Base-by-base conservation (phyloP, 2,797 vertebrate genomes). In the Urophycis tenuis region DNA sequence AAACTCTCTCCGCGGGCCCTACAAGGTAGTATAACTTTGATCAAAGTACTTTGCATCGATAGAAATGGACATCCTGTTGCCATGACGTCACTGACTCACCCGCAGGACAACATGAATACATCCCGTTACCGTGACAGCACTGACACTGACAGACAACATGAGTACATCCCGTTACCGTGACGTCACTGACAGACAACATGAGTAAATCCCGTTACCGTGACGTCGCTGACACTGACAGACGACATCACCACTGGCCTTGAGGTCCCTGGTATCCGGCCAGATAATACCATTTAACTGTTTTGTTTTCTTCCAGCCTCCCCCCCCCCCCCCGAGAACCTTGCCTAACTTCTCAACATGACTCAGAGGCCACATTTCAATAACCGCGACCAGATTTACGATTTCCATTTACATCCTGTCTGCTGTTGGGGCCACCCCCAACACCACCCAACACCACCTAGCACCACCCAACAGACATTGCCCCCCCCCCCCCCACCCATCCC, bases 361-460 rank as follows among this genome's bases (percentile, higher is more conserved):
- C 79, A 72, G 34, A 22, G 75, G 64, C 80, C 77, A 11, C 78
- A 81, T 83, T 81, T 73, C 84, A 85, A 88, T 72, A 78, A 10
- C 84, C 74, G 0, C 80, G 84, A 77, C 82, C 79, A 85, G 86
- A 83, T 81, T 82, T 78, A 81, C 80, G 81, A 83, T 83, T 79
- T 82, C 36, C 83, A n/a, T 64, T 64, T 25, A 29, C 60, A 29
- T 29, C 60, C 81, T 72, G 74, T 64, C 75, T 81, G 82, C 80
- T 77, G 79, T 80, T 33, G 69, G 29, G 41, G 17, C 69, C 9
- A 25, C 3, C 29, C 45, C 30, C 45, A n/a, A n/a, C n/a, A n/a
- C n/a, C 29, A 53, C n/a, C 49, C 8, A 25, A 64, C 29, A 3
- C 29, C 25, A 12, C 60, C 2, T 64, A 64, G n/a, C 11, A 29